Percentiles rank a stretch among this genome's conserved stretches.
Conservation (phyloP, 2,888 invertebrate species). For the Peribatodes rhomboidaria region DNA sequence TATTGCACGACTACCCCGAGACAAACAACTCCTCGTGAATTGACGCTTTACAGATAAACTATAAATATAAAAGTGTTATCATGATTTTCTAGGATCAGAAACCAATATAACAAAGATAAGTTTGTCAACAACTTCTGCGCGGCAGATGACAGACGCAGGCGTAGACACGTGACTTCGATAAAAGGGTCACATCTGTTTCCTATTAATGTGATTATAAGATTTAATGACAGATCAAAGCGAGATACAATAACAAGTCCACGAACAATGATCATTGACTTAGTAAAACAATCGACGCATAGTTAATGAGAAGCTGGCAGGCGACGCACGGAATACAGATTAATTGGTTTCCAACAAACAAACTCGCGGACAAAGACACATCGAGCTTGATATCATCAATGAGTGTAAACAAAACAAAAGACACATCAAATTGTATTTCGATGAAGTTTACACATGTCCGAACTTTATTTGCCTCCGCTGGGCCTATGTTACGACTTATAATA, state of each 20-base stretch:
- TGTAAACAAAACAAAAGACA: constrained; percentile 56
- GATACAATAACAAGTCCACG: constrained; percentile 63
- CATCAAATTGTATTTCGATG: constrained; percentile 38
- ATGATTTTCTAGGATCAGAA: constrained; percentile 36
- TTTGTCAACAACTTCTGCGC: constrained; percentile 16
- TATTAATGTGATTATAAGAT: constrained; percentile 61
- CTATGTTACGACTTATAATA: not conserved
- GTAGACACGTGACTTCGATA: constrained; percentile 47
- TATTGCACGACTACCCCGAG: constrained; percentile 42
- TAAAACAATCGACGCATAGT: constrained; percentile 73
- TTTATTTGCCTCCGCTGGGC: not conserved
- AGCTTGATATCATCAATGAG: constrained; percentile 44
- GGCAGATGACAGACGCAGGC: constrained; percentile 34
- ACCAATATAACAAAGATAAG: constrained; percentile 38
- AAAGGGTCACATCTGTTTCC: constrained; percentile 52
- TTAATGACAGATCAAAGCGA: constrained; percentile 63
- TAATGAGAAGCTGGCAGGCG: constrained; percentile 68
- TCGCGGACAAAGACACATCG: constrained; percentile 69
- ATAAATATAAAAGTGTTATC: constrained; percentile 41
- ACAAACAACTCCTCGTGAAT: constrained; percentile 48
- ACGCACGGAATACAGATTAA: constrained; percentile 78
- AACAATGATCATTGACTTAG: constrained; percentile 69
- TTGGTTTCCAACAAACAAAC: constrained; percentile 68
- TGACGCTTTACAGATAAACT: constrained; percentile 38
- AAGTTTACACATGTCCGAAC: constrained; percentile 19